Evolutionary conservation across 2,113 vertebrate species (phyloP), one percentile per base, ranked within the genome.

Genomic region (Aegypius monachus): DNA sequence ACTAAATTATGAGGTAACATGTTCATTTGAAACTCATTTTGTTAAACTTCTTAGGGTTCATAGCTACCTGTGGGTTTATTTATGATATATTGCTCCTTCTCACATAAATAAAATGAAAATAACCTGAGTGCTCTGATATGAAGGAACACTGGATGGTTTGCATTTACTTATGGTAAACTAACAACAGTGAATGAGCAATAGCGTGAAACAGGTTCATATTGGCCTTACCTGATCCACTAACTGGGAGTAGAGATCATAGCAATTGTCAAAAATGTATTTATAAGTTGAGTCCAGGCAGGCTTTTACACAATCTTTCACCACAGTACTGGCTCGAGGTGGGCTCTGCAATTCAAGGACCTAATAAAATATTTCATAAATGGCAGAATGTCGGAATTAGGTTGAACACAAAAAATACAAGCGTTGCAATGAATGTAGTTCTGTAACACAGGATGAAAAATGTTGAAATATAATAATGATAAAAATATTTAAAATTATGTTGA

Each of bases 261-360:
- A 99, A 94, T 99, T 99, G 95, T 99, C 99, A 96, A 99, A 99
- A 93, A 99, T 99, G 95, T 99, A 99, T 97, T 98, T 99, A 88
- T 99, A 99, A 0, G 99, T 99, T 22, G 99, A 99, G 94, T 99
- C 99, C 93, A 99, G 97, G 80, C 99, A 99, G 2, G 99, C 99
- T 94, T 98, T 98, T 53, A 99, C 99, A 58, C 99, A 99, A 83
- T 99, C 99, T 91, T 99, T 99, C 91, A 99, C 99, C 58, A 99
- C 99, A 86, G 97, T 97, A 36, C 99, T 99, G 74, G 99, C 99
- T 95, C 99, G 98, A 8, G 99, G 99, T 6, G 99, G 99, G 81
- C 98, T 99, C 96, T 99, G 99, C 42, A 99, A 97, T 96, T 99
- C 99, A 85, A 99, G 98, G 36, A 99, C 99, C 99, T 99, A 92